A percentile compares a stretch with the other conserved stretches of the same genome.
Evolutionary conservation across 2,888 invertebrate genomes (phyloP).

Genomic region (Phasia obesa): DNA sequence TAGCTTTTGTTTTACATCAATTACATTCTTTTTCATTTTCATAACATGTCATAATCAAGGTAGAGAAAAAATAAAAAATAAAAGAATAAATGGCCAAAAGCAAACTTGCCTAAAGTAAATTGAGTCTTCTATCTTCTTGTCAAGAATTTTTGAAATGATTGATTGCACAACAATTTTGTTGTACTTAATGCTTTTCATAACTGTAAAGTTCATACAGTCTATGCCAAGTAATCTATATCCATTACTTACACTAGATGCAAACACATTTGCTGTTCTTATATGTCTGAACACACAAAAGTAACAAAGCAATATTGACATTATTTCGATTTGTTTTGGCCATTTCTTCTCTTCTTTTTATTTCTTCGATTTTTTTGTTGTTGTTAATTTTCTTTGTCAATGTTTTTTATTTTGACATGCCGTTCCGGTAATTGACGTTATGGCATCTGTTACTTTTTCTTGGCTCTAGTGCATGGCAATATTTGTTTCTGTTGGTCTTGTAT

Average conservation of each 20-base stretch:
- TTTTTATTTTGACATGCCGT: conserved; percentile 65
- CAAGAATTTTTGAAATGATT: conserved; percentile 26
- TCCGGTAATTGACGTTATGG: conserved; percentile 70
- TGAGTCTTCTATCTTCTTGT: no score
- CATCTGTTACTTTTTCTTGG: conserved; percentile 45
- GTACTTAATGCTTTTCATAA: conserved; percentile 30
- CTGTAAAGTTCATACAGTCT: conserved; percentile 26
- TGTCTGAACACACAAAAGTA: not conserved
- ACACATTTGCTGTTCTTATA: not conserved
- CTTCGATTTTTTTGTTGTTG: conserved; percentile 12
- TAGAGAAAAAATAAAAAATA: no score
- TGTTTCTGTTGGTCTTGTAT: conserved; percentile 1
- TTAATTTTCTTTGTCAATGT: conserved; percentile 53
- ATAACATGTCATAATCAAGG: not conserved
- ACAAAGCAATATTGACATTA: conserved; percentile 54
- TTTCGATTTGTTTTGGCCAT: conserved; percentile 60
- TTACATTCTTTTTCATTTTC: not conserved
- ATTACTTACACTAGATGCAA: conserved; percentile 19
- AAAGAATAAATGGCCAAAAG: no score
- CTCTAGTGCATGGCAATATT: conserved; percentile 29
- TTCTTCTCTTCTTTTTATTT: no score
- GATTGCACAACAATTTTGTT: conserved; percentile 40
- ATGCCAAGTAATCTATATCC: conserved; percentile 47
- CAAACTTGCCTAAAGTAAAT: no score
- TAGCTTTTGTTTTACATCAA: no score